Conservation (phyloP, 2,113 vertebrate species). For the Lepus europaeus region DNA sequence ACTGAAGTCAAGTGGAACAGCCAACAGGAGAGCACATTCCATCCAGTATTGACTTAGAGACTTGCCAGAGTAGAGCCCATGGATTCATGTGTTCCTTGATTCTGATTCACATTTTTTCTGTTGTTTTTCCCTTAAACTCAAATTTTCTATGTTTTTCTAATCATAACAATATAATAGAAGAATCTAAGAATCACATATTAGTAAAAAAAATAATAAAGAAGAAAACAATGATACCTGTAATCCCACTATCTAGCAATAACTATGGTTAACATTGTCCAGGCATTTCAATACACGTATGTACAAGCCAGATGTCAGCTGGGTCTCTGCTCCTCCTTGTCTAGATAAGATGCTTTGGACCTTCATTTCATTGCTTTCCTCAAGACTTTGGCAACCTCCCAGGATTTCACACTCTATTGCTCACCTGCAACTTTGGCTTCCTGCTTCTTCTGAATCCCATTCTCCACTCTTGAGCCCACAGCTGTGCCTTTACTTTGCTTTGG, state of each 20-base stretch:
- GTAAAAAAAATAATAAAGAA: background rate
- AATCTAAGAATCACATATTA: conserved; percentile 54
- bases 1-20: background rate
- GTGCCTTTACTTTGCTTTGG: conserved; percentile 70
- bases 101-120: background rate
- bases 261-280: conserved; percentile 56
- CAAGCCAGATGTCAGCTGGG: conserved; percentile 64
- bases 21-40: background rate
- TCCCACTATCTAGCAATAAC: conserved; percentile 44
- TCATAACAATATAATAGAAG: conserved; percentile 20
- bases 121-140: conserved; percentile 1
- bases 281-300: conserved; percentile 37
- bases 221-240: conserved; percentile 13
- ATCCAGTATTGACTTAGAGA: background rate
- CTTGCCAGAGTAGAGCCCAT: background rate
- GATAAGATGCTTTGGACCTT: conserved; percentile 64
- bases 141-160: background rate
- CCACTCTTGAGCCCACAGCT: conserved; percentile 63
- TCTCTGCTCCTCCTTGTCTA: conserved; percentile 56
- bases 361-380: conserved; percentile 49
- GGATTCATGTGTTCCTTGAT: background rate
- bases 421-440: conserved; percentile 71
- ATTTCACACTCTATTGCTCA: conserved; percentile 72
- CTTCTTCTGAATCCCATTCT: conserved; percentile 70
- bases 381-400: conserved; percentile 67